Evolutionary conservation across 2,797 vertebrate species (phyloP).

Genomic region (Diglossa cyanea): DNA sequence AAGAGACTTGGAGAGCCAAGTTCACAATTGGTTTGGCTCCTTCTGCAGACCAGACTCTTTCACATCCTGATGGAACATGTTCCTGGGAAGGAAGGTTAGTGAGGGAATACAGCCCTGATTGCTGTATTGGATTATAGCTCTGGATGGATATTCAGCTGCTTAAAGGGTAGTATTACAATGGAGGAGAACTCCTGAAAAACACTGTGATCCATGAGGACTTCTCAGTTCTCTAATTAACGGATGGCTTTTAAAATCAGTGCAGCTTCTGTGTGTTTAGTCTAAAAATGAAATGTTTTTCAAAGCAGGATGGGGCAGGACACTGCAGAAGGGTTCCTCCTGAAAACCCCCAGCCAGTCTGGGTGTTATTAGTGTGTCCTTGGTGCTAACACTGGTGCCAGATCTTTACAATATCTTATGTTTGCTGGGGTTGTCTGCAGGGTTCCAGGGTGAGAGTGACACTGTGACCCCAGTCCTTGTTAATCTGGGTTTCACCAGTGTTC

Average conservation of each 20-base stretch:
- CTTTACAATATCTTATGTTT: not conserved
- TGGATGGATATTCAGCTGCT: not conserved
- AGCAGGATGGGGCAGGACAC: not conserved
- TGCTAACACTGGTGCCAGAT: not conserved
- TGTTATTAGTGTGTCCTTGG: not conserved
- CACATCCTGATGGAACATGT: not conserved
- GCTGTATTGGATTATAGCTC: not conserved
- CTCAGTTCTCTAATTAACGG: not conserved
- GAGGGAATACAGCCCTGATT: not conserved
- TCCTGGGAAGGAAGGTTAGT: not conserved
- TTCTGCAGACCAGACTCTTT: not conserved
- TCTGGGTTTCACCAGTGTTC: not conserved
- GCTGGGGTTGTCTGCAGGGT: not conserved
- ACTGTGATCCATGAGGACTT: not conserved
- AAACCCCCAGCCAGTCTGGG: not conserved
- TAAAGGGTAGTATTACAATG: not conserved
- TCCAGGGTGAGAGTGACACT: rapidly evolving
- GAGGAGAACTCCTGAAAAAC: not conserved
- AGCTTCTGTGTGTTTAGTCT: not conserved
- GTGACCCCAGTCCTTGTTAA: rapidly evolving
- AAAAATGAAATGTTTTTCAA: not conserved
- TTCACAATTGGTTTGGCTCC: not conserved
- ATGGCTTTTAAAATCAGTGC: not conserved
- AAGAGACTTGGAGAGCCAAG: not conserved
- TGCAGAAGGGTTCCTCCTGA: not conserved